These are phyloP conservation scores for Lydus trimaculatus DNA, from an alignment of 2,888 invertebrate species.

Conservation along the genomic window DNA sequence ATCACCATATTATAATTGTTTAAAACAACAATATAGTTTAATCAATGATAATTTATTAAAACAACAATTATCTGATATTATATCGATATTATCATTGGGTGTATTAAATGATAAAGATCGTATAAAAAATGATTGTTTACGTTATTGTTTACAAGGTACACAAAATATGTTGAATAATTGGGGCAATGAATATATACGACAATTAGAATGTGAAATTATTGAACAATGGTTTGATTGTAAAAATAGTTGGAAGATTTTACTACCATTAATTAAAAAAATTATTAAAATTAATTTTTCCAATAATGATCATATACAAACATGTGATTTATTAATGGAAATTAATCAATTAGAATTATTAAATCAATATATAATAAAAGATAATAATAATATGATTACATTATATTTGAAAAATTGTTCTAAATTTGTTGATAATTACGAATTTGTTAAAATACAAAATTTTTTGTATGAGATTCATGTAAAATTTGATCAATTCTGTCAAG, in stretches of 20 bases:
- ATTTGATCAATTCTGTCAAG: conserved; percentile 89
- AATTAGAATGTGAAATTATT: conserved; percentile 88
- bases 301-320: conserved; percentile 98
- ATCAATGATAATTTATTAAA: conserved; percentile 79
- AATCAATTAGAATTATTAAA: conserved; percentile 69
- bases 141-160: conserved; percentile 78
- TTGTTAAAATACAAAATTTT: conserved; percentile 73
- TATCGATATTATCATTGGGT: conserved; percentile 97
- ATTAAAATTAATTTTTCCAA: conserved; percentile 95
- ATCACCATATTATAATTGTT: conserved; percentile 85
- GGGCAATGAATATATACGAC: conserved; percentile 99
- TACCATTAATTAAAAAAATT: conserved; percentile 84
- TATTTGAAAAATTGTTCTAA: conserved; percentile 90
- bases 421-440: conserved; percentile 95
- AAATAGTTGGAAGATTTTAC: conserved; percentile 66
- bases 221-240: conserved; percentile 75
- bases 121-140: conserved; percentile 83
- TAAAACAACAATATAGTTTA: conserved; percentile 87
- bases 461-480: conserved; percentile 85
- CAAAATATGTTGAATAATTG: conserved; percentile 91
- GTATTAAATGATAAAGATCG: conserved; percentile 64
- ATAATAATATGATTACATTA: conserved; percentile 90
- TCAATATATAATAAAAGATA: conserved; percentile 86
- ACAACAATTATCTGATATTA: conserved; percentile 92
- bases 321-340: conserved; percentile 97